A percentile compares a stretch with the other conserved stretches of the same genome.
These are phyloP conservation scores for Bombyx huttoni DNA, from an alignment of 2,888 invertebrate genomes.

Conservation along the genomic window DNA sequence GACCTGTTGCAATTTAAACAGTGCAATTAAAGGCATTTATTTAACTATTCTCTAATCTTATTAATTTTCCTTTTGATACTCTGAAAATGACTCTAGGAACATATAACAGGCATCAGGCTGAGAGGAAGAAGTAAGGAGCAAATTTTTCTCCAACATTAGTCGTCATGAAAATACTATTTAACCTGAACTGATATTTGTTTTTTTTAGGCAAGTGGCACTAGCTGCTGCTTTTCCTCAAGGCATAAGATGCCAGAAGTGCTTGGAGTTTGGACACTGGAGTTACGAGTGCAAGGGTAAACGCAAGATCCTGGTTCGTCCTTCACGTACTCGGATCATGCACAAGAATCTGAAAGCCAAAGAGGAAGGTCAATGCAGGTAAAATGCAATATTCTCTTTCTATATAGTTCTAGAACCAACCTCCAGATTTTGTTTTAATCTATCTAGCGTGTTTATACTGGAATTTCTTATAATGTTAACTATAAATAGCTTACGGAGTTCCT, in stretches of 20 bases:
- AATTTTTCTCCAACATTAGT: constrained; percentile 8
- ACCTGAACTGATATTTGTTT: constrained; percentile 9
- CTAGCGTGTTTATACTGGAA: no score
- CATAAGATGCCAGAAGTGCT: constrained; percentile 91
- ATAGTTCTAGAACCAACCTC: constrained; percentile 8
- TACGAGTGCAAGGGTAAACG: constrained; percentile 93
- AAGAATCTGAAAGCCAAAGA: constrained; percentile 67
- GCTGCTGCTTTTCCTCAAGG: constrained; percentile 80
- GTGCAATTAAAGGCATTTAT: constrained; percentile 5
- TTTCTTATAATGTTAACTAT: no score
- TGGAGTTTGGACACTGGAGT: constrained; percentile 95
- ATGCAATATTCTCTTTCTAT: constrained; percentile 2
- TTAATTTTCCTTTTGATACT: neutral
- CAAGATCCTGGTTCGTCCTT: constrained; percentile 87
- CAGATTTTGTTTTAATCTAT: neutral
- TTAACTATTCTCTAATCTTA: constrained; percentile 12
- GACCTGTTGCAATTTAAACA: constrained; percentile 10
- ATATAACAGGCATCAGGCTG: constrained; percentile 61
- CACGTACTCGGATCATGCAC: constrained; percentile 85
- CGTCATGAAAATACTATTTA: constrained; percentile 1
- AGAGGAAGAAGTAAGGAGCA: constrained; percentile 44
- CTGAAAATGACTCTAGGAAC: constrained; percentile 58
- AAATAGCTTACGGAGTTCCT: no score
- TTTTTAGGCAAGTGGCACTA: constrained; percentile 69
- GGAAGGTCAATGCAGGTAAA: constrained; percentile 41